These are phyloP conservation scores for Liopterus haemorrhoidalis DNA, from an alignment of 2,888 invertebrate species.

Conservation along the genomic window DNA sequence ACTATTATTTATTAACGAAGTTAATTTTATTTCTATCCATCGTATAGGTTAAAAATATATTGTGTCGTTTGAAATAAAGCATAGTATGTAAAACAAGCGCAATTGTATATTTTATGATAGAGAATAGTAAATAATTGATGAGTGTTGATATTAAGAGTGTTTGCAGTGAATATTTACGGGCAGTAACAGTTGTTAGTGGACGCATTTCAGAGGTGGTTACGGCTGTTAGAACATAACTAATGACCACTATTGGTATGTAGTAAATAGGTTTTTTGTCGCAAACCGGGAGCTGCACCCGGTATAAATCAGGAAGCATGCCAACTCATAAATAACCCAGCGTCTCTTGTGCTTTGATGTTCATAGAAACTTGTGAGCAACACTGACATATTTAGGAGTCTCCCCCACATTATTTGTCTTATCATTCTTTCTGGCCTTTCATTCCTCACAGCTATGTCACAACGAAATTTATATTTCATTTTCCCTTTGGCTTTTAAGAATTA, in stretches of 20 bases:
- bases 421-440: too few relatives aligned
- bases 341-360: constrained; percentile 17
- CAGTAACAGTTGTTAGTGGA: constrained; percentile 21
- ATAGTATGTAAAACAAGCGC: too few relatives aligned
- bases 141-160: too few relatives aligned
- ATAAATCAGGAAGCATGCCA: constrained; percentile 23
- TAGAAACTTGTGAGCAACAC: constrained; percentile 8
- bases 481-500: too few relatives aligned
- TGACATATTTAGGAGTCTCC: constrained; percentile 21
- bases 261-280: constrained; percentile 18
- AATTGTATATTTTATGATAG: too few relatives aligned
- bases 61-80: too few relatives aligned
- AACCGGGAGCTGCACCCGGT: constrained; percentile 17
- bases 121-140: too few relatives aligned
- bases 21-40: too few relatives aligned
- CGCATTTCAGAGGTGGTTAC: constrained; percentile 23
- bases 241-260: constrained; percentile 23
- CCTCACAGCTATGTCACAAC: too few relatives aligned
- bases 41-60: too few relatives aligned
- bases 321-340: constrained; percentile 21
- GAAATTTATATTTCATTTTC: too few relatives aligned
- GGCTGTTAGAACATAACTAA: constrained; percentile 25
- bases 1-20: too few relatives aligned
- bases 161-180: constrained; percentile 19
- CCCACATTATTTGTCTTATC: constrained; percentile 16